Conservation (phyloP, 2,797 vertebrate genomes). For the Antennarius maculatus region DNA sequence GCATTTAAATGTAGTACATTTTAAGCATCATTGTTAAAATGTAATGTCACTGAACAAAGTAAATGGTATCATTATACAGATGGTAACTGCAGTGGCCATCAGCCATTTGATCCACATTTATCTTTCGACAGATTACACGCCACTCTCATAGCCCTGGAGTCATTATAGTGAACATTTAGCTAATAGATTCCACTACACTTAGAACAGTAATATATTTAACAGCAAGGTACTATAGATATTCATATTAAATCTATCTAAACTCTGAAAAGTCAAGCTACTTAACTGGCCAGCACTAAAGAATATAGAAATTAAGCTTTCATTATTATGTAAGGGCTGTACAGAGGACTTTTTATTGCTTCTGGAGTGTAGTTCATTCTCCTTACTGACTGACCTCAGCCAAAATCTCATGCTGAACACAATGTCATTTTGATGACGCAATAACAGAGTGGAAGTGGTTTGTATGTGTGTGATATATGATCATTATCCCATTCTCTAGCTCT, state of each 20-base stretch:
- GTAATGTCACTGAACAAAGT: constrained; percentile 12
- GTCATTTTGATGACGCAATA: constrained; percentile 64
- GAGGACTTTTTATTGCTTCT: constrained; percentile 50
- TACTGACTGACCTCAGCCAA: constrained; percentile 52
- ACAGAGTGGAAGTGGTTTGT: constrained; percentile 49
- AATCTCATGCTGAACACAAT: constrained; percentile 34
- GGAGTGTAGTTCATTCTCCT: constrained; percentile 36
- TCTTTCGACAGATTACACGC: constrained; percentile 37
- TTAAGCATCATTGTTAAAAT: constrained; percentile 14
- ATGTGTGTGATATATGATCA: constrained; percentile 48
- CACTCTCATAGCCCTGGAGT: constrained; percentile 28
- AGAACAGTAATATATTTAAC: constrained; percentile 50
- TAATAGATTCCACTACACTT: constrained; percentile 57
- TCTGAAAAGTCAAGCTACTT: constrained; percentile 62
- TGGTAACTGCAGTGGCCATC: constrained; percentile 34
- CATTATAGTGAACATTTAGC: constrained; percentile 59
- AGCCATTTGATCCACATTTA: constrained; percentile 48
- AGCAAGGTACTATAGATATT: constrained; percentile 57
- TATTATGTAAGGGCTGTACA: constrained; percentile 65
- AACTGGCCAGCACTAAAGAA: constrained; percentile 61
- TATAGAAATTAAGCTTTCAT: constrained; percentile 66
- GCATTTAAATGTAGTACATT: constrained; percentile 2
- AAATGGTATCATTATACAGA: constrained; percentile 24
- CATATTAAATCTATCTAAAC: constrained; percentile 53
- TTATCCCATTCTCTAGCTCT: constrained; percentile 43